Base-by-base conservation (phyloP, 2,888 invertebrate genomes). In the Apoda limacodes region DNA sequence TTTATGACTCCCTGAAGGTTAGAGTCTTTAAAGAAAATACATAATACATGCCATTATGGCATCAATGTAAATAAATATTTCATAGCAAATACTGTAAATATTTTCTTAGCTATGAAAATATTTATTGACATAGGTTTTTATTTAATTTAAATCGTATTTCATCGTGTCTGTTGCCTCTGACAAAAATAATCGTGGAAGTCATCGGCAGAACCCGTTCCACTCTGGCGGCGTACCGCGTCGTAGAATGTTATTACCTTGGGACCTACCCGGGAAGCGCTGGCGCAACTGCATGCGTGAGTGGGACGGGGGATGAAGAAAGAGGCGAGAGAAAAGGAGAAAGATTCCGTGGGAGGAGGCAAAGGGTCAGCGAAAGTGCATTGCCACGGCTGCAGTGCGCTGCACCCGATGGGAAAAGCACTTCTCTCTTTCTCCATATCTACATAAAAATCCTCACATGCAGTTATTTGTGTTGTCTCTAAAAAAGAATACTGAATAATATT, bases 311-410 rank as follows among this genome's bases (percentile, higher is more conserved):
- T 46, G 54, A 61, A 63, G 65, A 70, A 69, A 69, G 63, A 33
- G 40, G 44, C 38, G 75, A 56, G 64, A 76, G 30, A 38, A 6
- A 17, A 42, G 43, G 75, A 70, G 78, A 76, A 46, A 51, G 46
- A 39, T 42, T 46, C 52, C 62, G 66, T 71, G 68, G 69, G 70
- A 72, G 74, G 67, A 71, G 69, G 67, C 68, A 66, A 54, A 69
- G 71, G 80, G 76, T 78, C 76, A 78, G 76, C 66, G 76, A 80
- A 80, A 80, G 80, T 80, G 74, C 80, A 78, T 78, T 80, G 78
- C 75, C 78, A 67, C 70, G 74, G 67, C 62, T 60, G 61, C 62
- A 54, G 62, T 64, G 65, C 67, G 57, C 60, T 56, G 67, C 69
- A 63, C 62, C 60, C 71, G 71, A 69, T 72, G 72, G 67, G 72